Evolutionary conservation across 2,888 invertebrate genomes (phyloP).

Genomic region (Pterobdella sp.): DNA sequence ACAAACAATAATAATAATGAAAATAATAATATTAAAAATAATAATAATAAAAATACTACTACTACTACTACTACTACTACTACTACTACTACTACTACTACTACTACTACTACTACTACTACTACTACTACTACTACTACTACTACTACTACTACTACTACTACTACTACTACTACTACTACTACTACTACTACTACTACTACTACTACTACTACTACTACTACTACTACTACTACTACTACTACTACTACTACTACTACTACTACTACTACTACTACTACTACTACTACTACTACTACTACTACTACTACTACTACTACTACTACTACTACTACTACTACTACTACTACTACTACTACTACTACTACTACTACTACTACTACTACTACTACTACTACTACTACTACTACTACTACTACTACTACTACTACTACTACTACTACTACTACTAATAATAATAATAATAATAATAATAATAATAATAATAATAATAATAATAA

Average conservation of each 20-base stretch:
- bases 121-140: slow-evolving; percentile 18
- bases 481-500: background rate
- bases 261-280: slow-evolving; percentile 20
- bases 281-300: slow-evolving; percentile 19
- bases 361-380: slow-evolving; percentile 22
- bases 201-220: slow-evolving; percentile 19
- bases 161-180: slow-evolving; percentile 19
- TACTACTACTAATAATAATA: slow-evolving; percentile 4
- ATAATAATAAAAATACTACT: background rate
- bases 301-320: slow-evolving; percentile 21
- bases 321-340: slow-evolving; percentile 19
- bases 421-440: slow-evolving; percentile 19
- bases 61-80: slow-evolving; percentile 13
- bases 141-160: slow-evolving; percentile 22
- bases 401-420: slow-evolving; percentile 21
- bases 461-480: background rate
- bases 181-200: slow-evolving; percentile 20
- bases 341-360: slow-evolving; percentile 19
- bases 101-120: slow-evolving; percentile 25
- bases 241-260: slow-evolving; percentile 26
- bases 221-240: slow-evolving; percentile 13
- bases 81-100: slow-evolving; percentile 16
- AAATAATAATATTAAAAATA: too few species aligned
- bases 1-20: too few species aligned
- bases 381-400: slow-evolving; percentile 15